Percentiles rank a stretch among this genome's conserved stretches.
phyloP scores from a whole-genome alignment of 92 coral and sea anemone species.

The Epizoanthus fatuus region DNA sequence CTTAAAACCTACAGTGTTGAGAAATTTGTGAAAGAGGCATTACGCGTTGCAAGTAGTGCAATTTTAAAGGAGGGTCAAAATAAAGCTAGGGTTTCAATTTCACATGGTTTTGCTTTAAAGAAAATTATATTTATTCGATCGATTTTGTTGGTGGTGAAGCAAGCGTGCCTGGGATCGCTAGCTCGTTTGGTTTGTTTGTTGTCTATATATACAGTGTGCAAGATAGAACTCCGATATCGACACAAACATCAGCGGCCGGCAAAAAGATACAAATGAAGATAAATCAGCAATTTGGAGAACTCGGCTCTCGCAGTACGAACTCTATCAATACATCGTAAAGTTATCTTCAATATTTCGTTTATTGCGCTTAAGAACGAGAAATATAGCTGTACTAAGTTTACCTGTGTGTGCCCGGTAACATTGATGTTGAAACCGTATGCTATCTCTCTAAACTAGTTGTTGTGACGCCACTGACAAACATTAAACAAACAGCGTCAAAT shows the following conservation, averaged over 20 bases:
- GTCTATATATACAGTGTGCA: conserved; percentile 18
- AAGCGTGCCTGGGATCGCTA: conserved; percentile 9
- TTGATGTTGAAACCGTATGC: not conserved
- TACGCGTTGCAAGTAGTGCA: not conserved
- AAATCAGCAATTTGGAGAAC: not conserved
- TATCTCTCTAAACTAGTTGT: conserved; percentile 17
- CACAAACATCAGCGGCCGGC: conserved; percentile 25
- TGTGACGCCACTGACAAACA: not conserved
- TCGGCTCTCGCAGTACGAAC: not conserved
- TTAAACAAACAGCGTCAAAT: conserved; percentile 25
- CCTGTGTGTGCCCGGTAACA: too few relatives aligned
- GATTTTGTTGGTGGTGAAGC: not conserved
- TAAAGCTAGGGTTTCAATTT: too few relatives aligned
- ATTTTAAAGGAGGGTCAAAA: not conserved
- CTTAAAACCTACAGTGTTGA: not conserved
- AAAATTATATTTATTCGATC: not conserved
- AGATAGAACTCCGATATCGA: conserved; percentile 40
- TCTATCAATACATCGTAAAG: not conserved
- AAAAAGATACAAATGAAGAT: conserved; percentile 3
- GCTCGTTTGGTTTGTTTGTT: conserved; percentile 12
- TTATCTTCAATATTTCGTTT: not conserved
- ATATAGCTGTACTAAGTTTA: not conserved
- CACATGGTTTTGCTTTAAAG: not conserved
- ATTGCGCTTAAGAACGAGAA: conserved; percentile 2
- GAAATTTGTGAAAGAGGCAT: not conserved